Percentiles rank a stretch among this genome's conserved stretches.
These are phyloP conservation scores for Phyllostomus hastatus DNA, from an alignment of 2,113 vertebrate species.

Conservation along the genomic window DNA sequence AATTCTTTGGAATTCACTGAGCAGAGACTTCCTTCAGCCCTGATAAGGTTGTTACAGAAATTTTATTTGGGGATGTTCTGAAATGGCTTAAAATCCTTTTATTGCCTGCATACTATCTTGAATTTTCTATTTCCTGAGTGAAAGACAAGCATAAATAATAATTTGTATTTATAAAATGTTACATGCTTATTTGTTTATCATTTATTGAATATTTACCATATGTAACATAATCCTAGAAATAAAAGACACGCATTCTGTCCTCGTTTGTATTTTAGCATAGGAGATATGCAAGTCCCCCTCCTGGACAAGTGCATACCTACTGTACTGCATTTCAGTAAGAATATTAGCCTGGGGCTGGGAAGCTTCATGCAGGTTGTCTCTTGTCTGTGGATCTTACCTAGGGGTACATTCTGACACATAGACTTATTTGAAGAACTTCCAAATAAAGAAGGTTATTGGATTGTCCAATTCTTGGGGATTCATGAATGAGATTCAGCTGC, in stretches of 20 bases:
- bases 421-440: background rate
- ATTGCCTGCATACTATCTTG: background rate
- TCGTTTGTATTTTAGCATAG: background rate
- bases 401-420: background rate
- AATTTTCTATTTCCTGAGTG: background rate
- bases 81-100: background rate
- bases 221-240: background rate
- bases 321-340: background rate
- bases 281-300: background rate
- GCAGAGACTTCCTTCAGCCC: background rate
- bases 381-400: background rate
- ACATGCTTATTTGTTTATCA: background rate
- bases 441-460: background rate
- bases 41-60: background rate
- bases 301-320: background rate
- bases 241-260: background rate
- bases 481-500: background rate
- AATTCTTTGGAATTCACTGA: background rate
- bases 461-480: background rate
- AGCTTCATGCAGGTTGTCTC: background rate
- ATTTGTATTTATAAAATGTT: background rate
- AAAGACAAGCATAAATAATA: background rate
- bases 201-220: background rate
- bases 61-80: background rate
- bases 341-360: background rate